These are phyloP conservation scores for Agrochola lota DNA, from an alignment of 2,888 invertebrate genomes.

Conservation along the genomic window DNA sequence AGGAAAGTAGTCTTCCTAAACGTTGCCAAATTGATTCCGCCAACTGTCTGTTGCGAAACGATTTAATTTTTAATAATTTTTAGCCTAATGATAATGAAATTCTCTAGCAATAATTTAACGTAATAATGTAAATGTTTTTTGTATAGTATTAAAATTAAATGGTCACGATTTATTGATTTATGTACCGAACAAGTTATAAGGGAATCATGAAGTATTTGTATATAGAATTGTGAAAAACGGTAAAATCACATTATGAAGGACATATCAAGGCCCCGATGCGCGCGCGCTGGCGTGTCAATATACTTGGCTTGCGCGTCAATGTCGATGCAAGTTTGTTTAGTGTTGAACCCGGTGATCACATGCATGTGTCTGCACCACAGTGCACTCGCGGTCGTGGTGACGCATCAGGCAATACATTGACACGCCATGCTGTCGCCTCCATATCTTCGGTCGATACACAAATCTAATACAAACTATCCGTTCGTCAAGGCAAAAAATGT, in stretches of 20 bases:
- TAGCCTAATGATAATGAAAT: constrained; percentile 88
- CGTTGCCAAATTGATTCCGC: constrained; percentile 90
- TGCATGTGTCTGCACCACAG: constrained; percentile 2
- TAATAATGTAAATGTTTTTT: constrained; percentile 90
- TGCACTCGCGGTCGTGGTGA: neutral
- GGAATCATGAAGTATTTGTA: constrained; percentile 80
- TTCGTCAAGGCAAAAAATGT: constrained; percentile 76
- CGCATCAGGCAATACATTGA: constrained; percentile 33
- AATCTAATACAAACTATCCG: constrained; percentile 72
- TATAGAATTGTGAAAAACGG: constrained; percentile 77
- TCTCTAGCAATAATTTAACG: constrained; percentile 89
- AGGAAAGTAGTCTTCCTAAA: constrained; percentile 90
- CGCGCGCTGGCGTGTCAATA: constrained; percentile 72
- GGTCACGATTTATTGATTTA: constrained; percentile 81
- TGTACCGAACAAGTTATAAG: constrained; percentile 76
- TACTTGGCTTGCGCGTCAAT: constrained; percentile 66
- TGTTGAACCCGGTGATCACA: constrained; percentile 9
- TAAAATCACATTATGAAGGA: constrained; percentile 73
- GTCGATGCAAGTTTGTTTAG: constrained; percentile 28
- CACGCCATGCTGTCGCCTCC: constrained; percentile 65
- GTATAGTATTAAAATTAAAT: constrained; percentile 86
- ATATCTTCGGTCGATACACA: constrained; percentile 77
- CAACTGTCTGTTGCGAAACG: constrained; percentile 88
- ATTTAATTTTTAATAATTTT: constrained; percentile 83
- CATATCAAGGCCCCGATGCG: constrained; percentile 79